A percentile compares a stretch with the other conserved stretches of the same genome.
Evolutionary conservation across 2,797 vertebrate genomes (phyloP).

Genomic region (Acrocephalus scirpaceus): DNA sequence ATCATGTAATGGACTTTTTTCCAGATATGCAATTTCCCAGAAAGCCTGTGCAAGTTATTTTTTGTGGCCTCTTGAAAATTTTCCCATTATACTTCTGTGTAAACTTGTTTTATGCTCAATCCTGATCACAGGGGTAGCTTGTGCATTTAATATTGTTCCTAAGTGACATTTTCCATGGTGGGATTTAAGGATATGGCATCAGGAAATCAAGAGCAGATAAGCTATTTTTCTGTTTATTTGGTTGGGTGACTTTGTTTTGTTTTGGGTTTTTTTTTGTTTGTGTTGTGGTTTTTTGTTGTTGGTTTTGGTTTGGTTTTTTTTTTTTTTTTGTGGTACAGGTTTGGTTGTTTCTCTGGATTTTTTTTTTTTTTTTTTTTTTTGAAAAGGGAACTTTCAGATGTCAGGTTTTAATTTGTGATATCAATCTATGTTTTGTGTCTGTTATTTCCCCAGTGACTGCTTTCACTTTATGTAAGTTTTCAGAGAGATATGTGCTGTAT

Average conservation of each 20-base stretch:
- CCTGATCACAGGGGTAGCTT: neutral
- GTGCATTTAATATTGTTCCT: neutral
- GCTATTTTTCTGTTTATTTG: neutral
- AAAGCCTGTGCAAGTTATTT: neutral
- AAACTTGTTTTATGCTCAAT: neutral
- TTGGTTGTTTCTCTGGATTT: neutral
- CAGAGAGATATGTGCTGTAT: neutral
- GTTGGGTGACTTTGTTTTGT: rapidly evolving
- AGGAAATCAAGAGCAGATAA: neutral
- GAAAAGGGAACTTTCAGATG: neutral
- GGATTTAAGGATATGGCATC: neutral
- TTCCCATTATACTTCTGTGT: neutral
- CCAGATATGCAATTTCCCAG: neutral
- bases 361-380: neutral
- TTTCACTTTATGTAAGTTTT: neutral
- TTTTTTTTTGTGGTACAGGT: neutral
- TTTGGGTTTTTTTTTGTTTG: neutral
- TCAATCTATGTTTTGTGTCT: neutral
- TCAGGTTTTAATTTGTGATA: neutral
- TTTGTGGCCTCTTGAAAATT: neutral
- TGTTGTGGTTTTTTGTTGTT: neutral
- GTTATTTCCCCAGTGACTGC: neutral
- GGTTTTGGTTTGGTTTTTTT: neutral
- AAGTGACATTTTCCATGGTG: neutral
- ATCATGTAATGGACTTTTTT: neutral